A percentile compares a stretch with the other conserved stretches of the same genome.
phyloP scores from a whole-genome alignment of 2,888 invertebrate genomes.

The Ophion ventricosus region DNA sequence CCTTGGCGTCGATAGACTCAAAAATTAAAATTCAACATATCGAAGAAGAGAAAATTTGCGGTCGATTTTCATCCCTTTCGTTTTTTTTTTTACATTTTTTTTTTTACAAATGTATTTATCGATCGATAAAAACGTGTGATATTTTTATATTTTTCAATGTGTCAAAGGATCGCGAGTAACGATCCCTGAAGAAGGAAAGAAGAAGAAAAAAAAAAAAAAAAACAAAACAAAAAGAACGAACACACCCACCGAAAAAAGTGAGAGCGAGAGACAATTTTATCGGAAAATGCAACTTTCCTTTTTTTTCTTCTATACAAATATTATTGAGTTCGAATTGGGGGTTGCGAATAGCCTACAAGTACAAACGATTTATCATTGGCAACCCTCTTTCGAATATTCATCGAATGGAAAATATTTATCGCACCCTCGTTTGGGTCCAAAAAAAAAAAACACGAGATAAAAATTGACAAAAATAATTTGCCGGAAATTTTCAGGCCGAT shows the following conservation, averaged over 20 bases:
- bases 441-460: not conserved
- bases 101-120: not conserved
- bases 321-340: constrained; percentile 15
- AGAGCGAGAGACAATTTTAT: not conserved
- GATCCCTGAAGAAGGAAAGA: not conserved
- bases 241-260: not conserved
- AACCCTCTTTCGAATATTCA: constrained; percentile 27
- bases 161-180: not conserved
- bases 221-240: not conserved
- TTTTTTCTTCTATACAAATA: not conserved
- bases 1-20: constrained; percentile 16
- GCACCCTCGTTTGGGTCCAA: not conserved
- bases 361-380: constrained; percentile 19
- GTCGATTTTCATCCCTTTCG: too few relatives aligned
- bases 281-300: not conserved
- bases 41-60: not conserved
- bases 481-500: not conserved
- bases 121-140: not conserved
- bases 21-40: not conserved
- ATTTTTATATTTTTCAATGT: not conserved
- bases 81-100: too few relatives aligned
- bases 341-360: constrained; percentile 18
- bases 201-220: not conserved
- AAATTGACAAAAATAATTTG: not conserved
- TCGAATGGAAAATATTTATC: constrained; percentile 23